These are phyloP conservation scores for Scolanthus callimorphus DNA, from an alignment of 92 coral and sea anemone genomes.

Conservation along the genomic window DNA sequence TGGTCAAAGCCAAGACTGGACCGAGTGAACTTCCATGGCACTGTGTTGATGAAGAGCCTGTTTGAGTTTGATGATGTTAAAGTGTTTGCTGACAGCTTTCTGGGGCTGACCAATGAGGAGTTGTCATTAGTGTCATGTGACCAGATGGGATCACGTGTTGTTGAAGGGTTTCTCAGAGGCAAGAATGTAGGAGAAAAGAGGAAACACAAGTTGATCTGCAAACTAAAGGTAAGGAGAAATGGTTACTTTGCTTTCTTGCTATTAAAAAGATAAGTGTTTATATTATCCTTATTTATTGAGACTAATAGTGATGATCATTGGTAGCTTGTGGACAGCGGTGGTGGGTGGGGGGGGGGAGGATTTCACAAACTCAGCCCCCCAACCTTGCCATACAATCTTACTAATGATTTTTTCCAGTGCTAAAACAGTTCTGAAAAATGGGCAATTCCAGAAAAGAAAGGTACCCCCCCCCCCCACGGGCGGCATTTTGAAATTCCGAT, in stretches of 20 bases:
- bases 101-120: conserved; percentile 50
- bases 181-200: conserved; percentile 43
- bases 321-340: too few species aligned
- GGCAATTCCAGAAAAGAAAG: too few species aligned
- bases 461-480: too few species aligned
- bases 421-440: too few species aligned
- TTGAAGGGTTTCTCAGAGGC: conserved; percentile 65
- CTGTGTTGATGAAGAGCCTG: conserved; percentile 59
- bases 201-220: conserved; percentile 51
- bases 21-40: conserved; percentile 68
- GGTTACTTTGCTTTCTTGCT: not conserved
- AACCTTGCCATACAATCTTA: too few species aligned
- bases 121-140: conserved; percentile 37
- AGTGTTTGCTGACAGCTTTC: conserved; percentile 48
- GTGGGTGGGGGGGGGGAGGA: too few species aligned
- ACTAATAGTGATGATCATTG: too few species aligned
- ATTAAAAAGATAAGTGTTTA: too few species aligned
- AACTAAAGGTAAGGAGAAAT: conserved; percentile 35
- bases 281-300: too few species aligned
- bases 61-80: conserved; percentile 61
- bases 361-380: too few species aligned
- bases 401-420: too few species aligned
- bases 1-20: conserved; percentile 30
- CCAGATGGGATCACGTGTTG: conserved; percentile 49
- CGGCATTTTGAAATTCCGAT: too few species aligned